Evolutionary conservation across 2,113 vertebrate genomes (phyloP), one percentile per base, ranked within the genome.

Genomic region (Pollachius pollachius): DNA sequence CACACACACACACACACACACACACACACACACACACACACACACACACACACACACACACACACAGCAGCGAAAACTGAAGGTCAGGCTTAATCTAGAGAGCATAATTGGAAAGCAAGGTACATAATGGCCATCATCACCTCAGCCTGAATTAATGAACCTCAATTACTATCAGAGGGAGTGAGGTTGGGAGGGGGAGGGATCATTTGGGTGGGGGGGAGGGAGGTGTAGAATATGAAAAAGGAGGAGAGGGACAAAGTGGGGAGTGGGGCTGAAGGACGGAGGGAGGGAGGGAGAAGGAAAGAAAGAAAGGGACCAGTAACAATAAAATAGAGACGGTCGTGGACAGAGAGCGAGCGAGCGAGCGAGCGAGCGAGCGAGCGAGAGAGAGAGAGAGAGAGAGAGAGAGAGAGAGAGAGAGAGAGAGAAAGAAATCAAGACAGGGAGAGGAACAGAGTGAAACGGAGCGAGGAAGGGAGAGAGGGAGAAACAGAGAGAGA

Each of bases 1-100:
- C 93, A 93, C 96, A 79, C 77, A 81, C 73, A 75, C 25, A 64
- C 25, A 64, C 62, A 64, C 27, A 25, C 61, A 62, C 23, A 25
- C 62, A 48, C 57, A 60, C 57, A 37, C 67, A 59, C 58, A 61
- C 57, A 57, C 67, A 60, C 67, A 48, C 67, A 21, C 57, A 61
- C 67, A 61, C 67, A 37, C 67, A 68, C 67, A 69, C 76, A 70
- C 75, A 71, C 67, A 66, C 56, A 68, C 66, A 68, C 61, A 27
- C 80, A 77, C 67, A 74, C 66, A 90, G 69, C 89, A 93, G 92
- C 93, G 94, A 94, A 91, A 93, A 93, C 96, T 96, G 95, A 96
- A 99, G 97, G 97, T 99, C 96, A 97, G 94, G 94, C 95, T 95
- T 97, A 96, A 99, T 98, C 98, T 98, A 97, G 95, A 97, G 93